A percentile compares a stretch with the other conserved stretches of the same genome.
phyloP scores from a whole-genome alignment of 2,888 invertebrate species.

The Ceriagrion tenellum region DNA sequence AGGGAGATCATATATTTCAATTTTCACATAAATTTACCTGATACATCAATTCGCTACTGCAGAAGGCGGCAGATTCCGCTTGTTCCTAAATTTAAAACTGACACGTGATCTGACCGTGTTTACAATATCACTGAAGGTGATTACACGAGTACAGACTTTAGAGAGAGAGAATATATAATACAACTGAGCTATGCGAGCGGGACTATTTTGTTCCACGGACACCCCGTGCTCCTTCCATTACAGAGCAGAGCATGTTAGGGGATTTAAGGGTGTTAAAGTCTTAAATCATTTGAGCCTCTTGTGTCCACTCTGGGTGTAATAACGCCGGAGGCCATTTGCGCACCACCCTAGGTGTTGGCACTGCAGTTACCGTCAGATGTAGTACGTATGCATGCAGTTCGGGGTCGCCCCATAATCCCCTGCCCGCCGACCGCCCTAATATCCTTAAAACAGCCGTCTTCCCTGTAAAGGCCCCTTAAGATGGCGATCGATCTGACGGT shows the following conservation, averaged over 20 bases:
- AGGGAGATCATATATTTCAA: too few species aligned
- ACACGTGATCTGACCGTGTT: too few species aligned
- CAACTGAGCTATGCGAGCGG: neutral
- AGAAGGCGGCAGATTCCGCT: too few species aligned
- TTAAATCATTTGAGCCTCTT: neutral
- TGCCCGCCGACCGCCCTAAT: neutral
- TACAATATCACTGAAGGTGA: too few species aligned
- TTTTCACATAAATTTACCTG: too few species aligned
- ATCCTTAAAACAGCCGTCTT: slow-evolving; percentile 14
- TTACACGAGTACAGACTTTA: too few species aligned
- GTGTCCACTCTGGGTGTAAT: neutral
- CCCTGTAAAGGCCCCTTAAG: neutral
- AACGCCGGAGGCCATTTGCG: neutral
- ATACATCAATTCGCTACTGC: too few species aligned
- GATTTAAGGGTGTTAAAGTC: neutral
- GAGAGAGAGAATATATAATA: neutral
- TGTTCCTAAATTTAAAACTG: too few species aligned
- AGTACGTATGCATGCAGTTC: neutral
- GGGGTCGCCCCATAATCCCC: neutral
- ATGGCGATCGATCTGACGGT: neutral
- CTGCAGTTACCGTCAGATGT: neutral
- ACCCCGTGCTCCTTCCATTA: neutral
- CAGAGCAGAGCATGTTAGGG: neutral
- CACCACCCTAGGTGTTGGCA: neutral
- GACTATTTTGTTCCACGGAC: neutral